Base-by-base conservation (phyloP, 2,113 vertebrate genomes). In the Cathartes aura region DNA sequence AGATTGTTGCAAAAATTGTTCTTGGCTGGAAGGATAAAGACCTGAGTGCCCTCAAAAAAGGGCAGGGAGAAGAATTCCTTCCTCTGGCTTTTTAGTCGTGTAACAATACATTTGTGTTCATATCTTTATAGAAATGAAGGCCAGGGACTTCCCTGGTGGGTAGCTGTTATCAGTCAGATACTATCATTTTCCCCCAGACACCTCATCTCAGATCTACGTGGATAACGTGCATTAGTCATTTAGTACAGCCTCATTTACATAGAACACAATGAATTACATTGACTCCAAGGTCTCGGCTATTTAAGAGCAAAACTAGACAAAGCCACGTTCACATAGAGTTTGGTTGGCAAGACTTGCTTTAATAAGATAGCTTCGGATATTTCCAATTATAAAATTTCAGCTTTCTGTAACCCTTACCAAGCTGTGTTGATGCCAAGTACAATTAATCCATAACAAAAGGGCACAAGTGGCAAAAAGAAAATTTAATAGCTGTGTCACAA, bases 1-100 rank as follows among this genome's bases (percentile, higher is more conserved):
- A 87, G 83, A 97, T 55, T 89, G 75, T 8, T 76, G 67, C 53
- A 82, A 91, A 94, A 93, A 94, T 93, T 93, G 80, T 43, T 91
- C 56, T 47, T 92, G 68, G 92, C 91, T 96, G 12, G 5, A 90
- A 89, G 74, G 72, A 89, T 67, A 79, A 92, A 97, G 96, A 93
- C 70, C 59, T 32, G 27, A 59, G 71, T 42, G 79, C 56, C 84
- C 82, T 93, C 79, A 56, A 78, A 64, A 78, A 91, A 91, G 43
- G 23, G 48, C 60, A 48, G 23, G 18, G 21, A 91, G 38, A 83
- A 94, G 62, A 96, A 94, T 42, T 82, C 84, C 22, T 84, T 93
- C 45, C 67, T 87, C 48, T 45, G 29, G 34, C 36, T 82, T 89
- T 89, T 78, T 84, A 96, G 72, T 26, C 48, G 21, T 42, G 21